A percentile compares a stretch with the other conserved stretches of the same genome.
Evolutionary conservation across 2,113 vertebrate genomes (phyloP).

Genomic region (Ptyas mucosa): DNA sequence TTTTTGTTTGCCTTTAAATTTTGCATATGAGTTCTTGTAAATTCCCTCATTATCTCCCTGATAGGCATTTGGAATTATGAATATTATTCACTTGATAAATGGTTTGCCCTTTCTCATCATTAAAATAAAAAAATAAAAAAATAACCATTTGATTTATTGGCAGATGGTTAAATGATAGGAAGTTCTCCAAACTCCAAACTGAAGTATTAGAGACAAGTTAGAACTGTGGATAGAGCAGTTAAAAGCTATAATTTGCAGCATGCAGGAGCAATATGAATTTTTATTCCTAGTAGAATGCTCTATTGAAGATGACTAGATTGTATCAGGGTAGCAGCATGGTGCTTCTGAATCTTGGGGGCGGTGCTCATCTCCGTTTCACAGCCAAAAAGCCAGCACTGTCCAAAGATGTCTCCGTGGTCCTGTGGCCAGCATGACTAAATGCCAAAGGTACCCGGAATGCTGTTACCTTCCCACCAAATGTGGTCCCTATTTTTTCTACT

Average conservation of each 20-base stretch:
- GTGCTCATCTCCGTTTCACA: too few species aligned
- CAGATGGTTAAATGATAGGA: conserved; percentile 5
- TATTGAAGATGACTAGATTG: background rate
- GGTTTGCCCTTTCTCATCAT: conserved; percentile 7
- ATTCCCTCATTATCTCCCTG: conserved; percentile 1
- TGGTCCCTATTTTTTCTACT: too few species aligned
- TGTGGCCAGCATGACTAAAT: too few species aligned
- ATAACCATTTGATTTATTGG: conserved; percentile 4
- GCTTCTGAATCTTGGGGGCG: background rate
- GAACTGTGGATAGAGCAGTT: background rate
- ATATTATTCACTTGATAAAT: conserved; percentile 9
- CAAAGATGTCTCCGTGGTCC: too few species aligned
- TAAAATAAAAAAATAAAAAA: background rate
- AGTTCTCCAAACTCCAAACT: background rate
- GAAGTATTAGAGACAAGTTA: background rate
- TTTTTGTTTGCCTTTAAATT: background rate
- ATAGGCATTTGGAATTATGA: background rate
- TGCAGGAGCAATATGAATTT: background rate
- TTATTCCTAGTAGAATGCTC: background rate
- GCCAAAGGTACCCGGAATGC: too few species aligned
- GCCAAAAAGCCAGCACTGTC: too few species aligned
- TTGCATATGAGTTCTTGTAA: background rate
- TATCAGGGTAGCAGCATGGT: background rate
- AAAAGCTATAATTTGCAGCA: background rate
- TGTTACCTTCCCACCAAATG: too few species aligned